phyloP scores from a whole-genome alignment of 2,888 invertebrate genomes.

The Drosophila mimetica region DNA sequence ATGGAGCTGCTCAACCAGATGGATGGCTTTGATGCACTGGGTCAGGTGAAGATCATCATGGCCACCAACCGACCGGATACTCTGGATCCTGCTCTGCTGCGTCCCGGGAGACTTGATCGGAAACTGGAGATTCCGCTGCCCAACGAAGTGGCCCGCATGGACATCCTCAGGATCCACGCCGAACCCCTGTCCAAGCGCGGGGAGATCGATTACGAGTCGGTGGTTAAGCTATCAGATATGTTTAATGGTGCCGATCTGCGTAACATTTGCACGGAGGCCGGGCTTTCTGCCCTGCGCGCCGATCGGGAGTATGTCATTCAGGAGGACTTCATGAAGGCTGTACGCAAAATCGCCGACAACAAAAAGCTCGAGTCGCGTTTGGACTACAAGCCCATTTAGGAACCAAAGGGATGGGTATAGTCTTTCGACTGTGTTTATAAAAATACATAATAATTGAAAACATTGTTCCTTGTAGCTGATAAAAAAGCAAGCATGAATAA shows the following conservation, averaged over 20 bases:
- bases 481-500: not conserved
- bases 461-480: no score
- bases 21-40: slow-evolving; percentile 99
- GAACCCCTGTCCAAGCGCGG: slow-evolving; percentile 97
- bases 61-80: slow-evolving; percentile 99
- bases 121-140: slow-evolving; percentile 99
- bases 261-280: slow-evolving; percentile 99
- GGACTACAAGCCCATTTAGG: slow-evolving; percentile 98
- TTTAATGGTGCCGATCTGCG: slow-evolving; percentile 99
- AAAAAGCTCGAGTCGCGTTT: slow-evolving; percentile 99
- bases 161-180: slow-evolving; percentile 98
- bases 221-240: slow-evolving; percentile 98
- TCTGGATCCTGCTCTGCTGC: slow-evolving; percentile 96
- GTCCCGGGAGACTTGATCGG: slow-evolving; percentile 97
- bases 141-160: slow-evolving; percentile 97
- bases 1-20: slow-evolving; percentile 99
- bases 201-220: slow-evolving; percentile 99
- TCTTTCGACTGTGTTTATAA: no score
- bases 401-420: no score
- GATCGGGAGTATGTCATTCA: slow-evolving; percentile 98
- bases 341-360: slow-evolving; percentile 98
- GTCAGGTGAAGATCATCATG: slow-evolving; percentile 99
- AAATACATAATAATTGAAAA: no score
- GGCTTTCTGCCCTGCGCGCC: slow-evolving; percentile 92
- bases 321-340: slow-evolving; percentile 99